Evolutionary conservation across 37 sponge, comb jelly and placozoan genomes (phyloP), one percentile per base, ranked within the genome.

Genomic region (Tethya wilhelma): DNA sequence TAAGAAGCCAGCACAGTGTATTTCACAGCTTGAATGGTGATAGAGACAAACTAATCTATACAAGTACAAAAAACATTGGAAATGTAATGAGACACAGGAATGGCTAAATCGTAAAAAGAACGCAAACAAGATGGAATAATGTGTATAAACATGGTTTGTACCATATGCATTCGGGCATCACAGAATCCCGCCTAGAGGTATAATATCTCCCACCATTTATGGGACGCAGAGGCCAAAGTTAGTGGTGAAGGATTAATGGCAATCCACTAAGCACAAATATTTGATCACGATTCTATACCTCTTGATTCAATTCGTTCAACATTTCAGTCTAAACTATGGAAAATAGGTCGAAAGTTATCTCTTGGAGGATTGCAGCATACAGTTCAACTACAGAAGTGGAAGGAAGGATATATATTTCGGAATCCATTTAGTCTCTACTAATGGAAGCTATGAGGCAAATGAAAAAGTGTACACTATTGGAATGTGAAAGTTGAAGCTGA

Each of bases 311-410:
- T 75, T 32, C 17, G 59, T 20, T 7, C 59, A 23, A 59, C 60
- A 37, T 77, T 77, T 41, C 43, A 38, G 63, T 34, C 44, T 1
- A 77, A 77, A 42, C 53, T 77, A 31, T 60, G 78, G 64, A 22
- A 65, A 7, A 77, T 77, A 65, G 78, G 78, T 4, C 30, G 38
- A 32, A 31, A 20, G 29, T 30, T 59, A 3, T 46, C 39, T n/a
- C 64, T 12, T 40, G 65, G 78, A 14, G 64, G 64, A 11, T 39
- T 8, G 45, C 36, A 38, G 14, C 78, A 44, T 14, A 42, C 2
- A 26, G 28, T 2, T 17, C 38, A 62, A 11, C 46, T 77, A 7
- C 17, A 7, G 46, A 37, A 7, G 22, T 77, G 78, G 78, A 38
- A 77, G n/a, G n/a, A n/a, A n/a, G n/a, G n/a, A n/a, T n/a, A n/a